Evolutionary conservation across 2,888 invertebrate species (phyloP).

Genomic region (Eupithecia insigniata): DNA sequence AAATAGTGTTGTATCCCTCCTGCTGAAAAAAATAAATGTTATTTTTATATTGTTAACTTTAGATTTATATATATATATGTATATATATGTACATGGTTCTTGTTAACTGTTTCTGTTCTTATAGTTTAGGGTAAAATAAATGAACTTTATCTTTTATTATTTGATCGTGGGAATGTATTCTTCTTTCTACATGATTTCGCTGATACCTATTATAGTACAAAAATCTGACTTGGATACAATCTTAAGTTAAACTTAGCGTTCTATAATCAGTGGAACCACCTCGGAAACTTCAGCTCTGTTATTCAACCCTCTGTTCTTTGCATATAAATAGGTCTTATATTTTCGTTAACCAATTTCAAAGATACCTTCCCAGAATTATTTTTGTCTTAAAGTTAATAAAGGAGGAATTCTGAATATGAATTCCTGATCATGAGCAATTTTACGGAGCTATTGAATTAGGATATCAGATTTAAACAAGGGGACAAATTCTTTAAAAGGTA

Average conservation of each 20-base stretch:
- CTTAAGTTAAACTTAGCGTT: not conserved
- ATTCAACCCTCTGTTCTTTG: not conserved
- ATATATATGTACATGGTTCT: no score
- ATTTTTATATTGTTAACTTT: no score
- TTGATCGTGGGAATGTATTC: no score
- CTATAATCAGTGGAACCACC: no score
- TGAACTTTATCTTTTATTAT: no score
- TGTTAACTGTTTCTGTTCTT: no score
- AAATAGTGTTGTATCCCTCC: slow-evolving; percentile 27
- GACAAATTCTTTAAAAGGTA: slow-evolving; percentile 36
- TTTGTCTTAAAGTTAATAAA: slow-evolving; percentile 6
- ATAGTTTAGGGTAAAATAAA: no score
- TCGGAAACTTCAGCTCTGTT: not conserved
- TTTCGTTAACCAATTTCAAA: not conserved
- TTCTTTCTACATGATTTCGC: not conserved
- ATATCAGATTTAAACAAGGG: slow-evolving; percentile 22
- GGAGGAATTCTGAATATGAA: slow-evolving; percentile 2
- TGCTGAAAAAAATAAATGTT: not conserved
- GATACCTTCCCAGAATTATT: slow-evolving; percentile 5
- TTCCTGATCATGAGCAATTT: slow-evolving; percentile 8
- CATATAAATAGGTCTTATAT: not conserved
- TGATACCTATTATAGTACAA: not conserved
- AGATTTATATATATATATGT: no score
- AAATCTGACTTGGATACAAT: not conserved
- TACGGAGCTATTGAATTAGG: slow-evolving; percentile 10